Conservation (phyloP, 2,797 vertebrate genomes). For the Sphaeramia orbicularis region DNA sequence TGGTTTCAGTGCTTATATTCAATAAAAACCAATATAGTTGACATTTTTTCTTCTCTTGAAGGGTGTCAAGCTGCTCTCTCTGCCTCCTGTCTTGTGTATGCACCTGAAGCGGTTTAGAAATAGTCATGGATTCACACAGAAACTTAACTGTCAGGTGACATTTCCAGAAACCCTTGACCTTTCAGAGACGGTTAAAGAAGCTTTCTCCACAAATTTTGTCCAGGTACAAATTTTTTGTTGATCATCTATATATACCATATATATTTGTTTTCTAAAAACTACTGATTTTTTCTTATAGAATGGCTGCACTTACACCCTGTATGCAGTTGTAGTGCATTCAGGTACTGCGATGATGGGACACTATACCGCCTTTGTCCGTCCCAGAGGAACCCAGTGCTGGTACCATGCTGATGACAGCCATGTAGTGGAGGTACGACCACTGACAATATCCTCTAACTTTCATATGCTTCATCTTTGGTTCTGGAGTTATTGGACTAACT, state of each 20-base stretch:
- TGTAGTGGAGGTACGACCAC: constrained; percentile 45
- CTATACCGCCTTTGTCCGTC: constrained; percentile 78
- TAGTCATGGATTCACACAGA: neutral
- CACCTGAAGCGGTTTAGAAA: constrained; percentile 80
- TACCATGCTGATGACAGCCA: constrained; percentile 72
- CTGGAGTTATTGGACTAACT: neutral
- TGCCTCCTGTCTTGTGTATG: constrained; percentile 80
- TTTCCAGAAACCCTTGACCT: constrained; percentile 77
- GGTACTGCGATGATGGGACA: constrained; percentile 69
- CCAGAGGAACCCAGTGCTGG: constrained; percentile 53
- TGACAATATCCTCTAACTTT: neutral
- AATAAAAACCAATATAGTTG: neutral
- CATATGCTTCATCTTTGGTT: neutral
- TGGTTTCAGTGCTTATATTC: neutral
- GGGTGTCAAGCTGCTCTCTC: constrained; percentile 69
- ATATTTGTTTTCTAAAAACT: neutral
- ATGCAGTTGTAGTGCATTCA: constrained; percentile 80
- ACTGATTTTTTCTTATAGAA: constrained; percentile 52
- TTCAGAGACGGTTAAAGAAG: constrained; percentile 11
- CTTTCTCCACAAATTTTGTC: constrained; percentile 37
- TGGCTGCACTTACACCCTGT: constrained; percentile 71
- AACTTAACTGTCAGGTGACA: constrained; percentile 68
- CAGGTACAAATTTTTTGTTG: constrained; percentile 34
- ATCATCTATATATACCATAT: neutral
- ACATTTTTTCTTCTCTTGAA: constrained; percentile 36